Evolutionary conservation across 1,140 invertebrate species (phyloP), one percentile per base, ranked within the genome.

Genomic region (Bombus consobrinus): DNA sequence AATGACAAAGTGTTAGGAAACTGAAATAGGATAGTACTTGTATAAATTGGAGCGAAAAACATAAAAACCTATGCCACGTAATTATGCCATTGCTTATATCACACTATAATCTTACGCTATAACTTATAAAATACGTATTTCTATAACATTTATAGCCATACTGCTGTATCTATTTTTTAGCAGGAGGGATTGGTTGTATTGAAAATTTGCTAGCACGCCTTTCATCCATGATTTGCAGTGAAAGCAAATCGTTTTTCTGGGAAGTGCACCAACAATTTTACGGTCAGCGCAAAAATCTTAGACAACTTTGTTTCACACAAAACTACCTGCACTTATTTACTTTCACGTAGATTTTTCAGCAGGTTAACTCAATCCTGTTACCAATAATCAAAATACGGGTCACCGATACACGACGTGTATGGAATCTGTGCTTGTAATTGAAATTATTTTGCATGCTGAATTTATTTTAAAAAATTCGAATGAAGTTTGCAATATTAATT

Each of bases 311-410:
- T 80, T 79, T 71, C 68, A 8, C 32, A 43, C 53, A 80, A 80
- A 73, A 53, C n/a, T 41, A 37, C 28, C 25, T 22, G 76, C 47
- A 22, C 6, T 8, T 41, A 32, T 62, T 80, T 62, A 72, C 83
- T 85, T 85, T 85, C 83, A 80, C 77, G 53, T 3, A 47, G 43
- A 64, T 53, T 80, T 84, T 80, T 80, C 68, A 43, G 6, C 53
- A n/a, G 47, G 32, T 71, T 39, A 32, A 15, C 5, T n/a, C 39
- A 80, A 37, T 72, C 47, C 83, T 57, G 39, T 80, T 85, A 53
- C 32, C 25, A 1, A 8, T 28, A 25, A 47, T 53, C 83, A 41
- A 85, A 85, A 85, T 37, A 39, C 37, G 32, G 28, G 37, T 43
- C 25, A 39, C 22, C 41, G 22, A 28, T 34, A 34, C 39, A 10